phyloP scores from a whole-genome alignment of 2,797 vertebrate species.

The Catharus ustulatus region DNA sequence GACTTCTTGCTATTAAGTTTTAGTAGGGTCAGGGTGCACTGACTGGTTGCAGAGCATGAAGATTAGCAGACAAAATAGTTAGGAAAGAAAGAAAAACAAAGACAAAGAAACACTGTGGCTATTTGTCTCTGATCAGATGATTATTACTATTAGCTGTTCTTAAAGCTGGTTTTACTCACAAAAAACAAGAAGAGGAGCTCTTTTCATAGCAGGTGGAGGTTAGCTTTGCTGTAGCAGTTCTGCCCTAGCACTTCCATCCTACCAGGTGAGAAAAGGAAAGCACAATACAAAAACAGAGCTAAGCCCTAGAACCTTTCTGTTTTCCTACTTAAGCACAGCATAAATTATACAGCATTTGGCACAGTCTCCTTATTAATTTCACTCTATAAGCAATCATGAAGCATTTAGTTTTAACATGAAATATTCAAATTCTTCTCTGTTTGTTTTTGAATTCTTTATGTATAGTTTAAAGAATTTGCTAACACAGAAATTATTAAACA shows the following conservation, averaged over 20 bases:
- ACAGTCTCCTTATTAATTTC: constrained; percentile 20
- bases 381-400: constrained; percentile 20
- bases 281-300: neutral
- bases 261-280: neutral
- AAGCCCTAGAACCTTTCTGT: neutral
- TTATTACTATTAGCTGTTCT: neutral
- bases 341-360: neutral
- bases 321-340: neutral
- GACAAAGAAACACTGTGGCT: neutral
- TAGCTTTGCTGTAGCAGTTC: neutral
- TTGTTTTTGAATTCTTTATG: constrained; percentile 22
- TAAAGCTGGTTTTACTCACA: neutral
- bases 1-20: neutral
- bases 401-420: constrained; percentile 32
- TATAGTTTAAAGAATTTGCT: constrained; percentile 37
- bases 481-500: constrained; percentile 18
- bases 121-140: neutral
- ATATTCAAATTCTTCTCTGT: constrained; percentile 35
- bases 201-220: neutral
- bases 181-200: neutral
- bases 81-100: neutral
- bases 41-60: neutral
- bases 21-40: neutral
- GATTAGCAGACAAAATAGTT: neutral
- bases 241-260: neutral